phyloP scores from a whole-genome alignment of 2,888 invertebrate species.

The Heliconius aoede region DNA sequence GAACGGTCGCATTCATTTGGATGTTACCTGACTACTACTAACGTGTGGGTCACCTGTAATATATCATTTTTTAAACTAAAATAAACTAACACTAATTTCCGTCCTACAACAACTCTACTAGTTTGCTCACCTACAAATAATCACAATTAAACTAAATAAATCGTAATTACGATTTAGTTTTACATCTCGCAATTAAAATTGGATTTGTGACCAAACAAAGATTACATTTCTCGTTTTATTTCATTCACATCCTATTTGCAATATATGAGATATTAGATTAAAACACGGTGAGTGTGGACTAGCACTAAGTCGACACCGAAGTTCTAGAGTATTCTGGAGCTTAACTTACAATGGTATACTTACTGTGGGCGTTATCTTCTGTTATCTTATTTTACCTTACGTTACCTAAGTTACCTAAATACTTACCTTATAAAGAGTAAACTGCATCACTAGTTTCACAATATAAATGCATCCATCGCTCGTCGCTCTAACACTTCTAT shows the following conservation, averaged over 20 bases:
- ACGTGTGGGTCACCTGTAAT: not conserved
- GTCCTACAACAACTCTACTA: constrained; percentile 4
- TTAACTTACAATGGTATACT: constrained; percentile 19
- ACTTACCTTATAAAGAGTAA: constrained; percentile 45
- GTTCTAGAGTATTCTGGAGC: constrained; percentile 12
- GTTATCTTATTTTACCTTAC: not conserved
- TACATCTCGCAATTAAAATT: constrained; percentile 5
- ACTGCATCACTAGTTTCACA: constrained; percentile 52
- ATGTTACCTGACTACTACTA: not conserved
- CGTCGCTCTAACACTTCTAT: constrained; percentile 20
- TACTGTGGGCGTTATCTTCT: not conserved
- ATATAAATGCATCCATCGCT: constrained; percentile 70
- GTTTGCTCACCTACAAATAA: constrained; percentile 50
- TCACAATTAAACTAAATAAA: constrained; percentile 55
- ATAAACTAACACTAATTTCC: not conserved
- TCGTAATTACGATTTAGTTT: constrained; percentile 17
- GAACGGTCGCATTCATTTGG: constrained; percentile 19
- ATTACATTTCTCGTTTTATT: not conserved
- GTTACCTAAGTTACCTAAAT: not conserved
- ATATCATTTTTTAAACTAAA: not conserved
- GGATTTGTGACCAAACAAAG: not conserved
- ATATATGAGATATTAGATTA: not conserved
- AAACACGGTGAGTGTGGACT: constrained; percentile 47
- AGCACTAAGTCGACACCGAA: constrained; percentile 50
- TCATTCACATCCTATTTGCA: constrained; percentile 7